Percentiles rank a stretch among this genome's conserved stretches.
phyloP scores from a whole-genome alignment of 2,888 invertebrate species.

The Hirtodrosophila duncani region DNA sequence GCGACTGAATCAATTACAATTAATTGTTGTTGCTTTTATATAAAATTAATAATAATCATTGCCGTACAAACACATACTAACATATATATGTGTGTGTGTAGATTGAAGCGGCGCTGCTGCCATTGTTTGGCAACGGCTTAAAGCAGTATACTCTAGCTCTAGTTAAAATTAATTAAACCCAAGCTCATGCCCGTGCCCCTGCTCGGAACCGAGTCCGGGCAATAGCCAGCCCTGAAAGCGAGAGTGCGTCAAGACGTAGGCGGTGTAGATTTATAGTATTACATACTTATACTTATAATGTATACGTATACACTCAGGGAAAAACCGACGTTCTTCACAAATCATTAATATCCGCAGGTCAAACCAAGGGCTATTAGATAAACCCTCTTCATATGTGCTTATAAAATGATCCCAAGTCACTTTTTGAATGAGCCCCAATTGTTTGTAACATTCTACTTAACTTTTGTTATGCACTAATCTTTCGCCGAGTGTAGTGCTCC shows the following conservation, averaged over 20 bases:
- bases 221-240: slow-evolving; percentile 48
- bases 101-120: slow-evolving; percentile 40
- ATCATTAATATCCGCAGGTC: too few relatives aligned
- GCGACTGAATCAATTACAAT: slow-evolving; percentile 73
- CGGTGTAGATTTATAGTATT: too few relatives aligned
- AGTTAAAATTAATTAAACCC: slow-evolving; percentile 56
- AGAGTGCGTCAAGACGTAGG: slow-evolving; percentile 37
- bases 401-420: too few relatives aligned
- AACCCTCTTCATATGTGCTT: too few relatives aligned
- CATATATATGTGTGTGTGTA: slow-evolving; percentile 12
- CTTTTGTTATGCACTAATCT: too few relatives aligned
- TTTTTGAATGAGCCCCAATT: too few relatives aligned
- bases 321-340: too few relatives aligned
- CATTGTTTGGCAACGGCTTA: slow-evolving; percentile 43
- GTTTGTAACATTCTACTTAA: too few relatives aligned
- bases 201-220: too few relatives aligned
- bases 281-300: too few relatives aligned
- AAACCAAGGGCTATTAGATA: too few relatives aligned
- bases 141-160: slow-evolving; percentile 36
- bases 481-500: too few relatives aligned
- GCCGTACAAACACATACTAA: not conserved
- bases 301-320: not conserved
- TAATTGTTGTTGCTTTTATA: slow-evolving; percentile 77
- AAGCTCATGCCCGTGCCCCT: not conserved
- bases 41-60: slow-evolving; percentile 68